Conservation (phyloP, 1,140 invertebrate genomes). For the Trialeurodes vaporariorum region DNA sequence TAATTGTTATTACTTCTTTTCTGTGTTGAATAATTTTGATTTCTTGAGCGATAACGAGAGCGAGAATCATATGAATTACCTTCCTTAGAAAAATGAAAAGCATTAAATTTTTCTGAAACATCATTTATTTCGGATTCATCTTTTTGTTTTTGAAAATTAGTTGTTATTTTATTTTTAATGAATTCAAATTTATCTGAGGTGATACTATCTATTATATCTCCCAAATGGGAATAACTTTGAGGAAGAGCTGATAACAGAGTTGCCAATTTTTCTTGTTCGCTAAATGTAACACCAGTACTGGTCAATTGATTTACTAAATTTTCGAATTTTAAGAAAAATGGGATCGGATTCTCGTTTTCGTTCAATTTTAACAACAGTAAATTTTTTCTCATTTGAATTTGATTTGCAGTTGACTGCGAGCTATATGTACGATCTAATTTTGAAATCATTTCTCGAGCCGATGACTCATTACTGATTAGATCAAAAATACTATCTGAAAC, state of each 20-base stretch:
- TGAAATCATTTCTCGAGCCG: background rate
- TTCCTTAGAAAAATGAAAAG: background rate
- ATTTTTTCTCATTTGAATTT: background rate
- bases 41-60: background rate
- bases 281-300: background rate
- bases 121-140: background rate
- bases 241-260: background rate
- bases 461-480: background rate
- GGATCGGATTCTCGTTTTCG: background rate
- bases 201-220: background rate
- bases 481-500: background rate
- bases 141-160: background rate
- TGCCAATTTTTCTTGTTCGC: background rate
- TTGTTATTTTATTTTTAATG: background rate
- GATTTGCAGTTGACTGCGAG: background rate
- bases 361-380: background rate
- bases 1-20: too few species aligned
- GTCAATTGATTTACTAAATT: background rate
- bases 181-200: background rate
- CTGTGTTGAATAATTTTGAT: background rate
- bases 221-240: background rate
- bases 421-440: background rate
- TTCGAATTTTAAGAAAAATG: background rate
- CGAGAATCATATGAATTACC: background rate
- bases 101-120: background rate